phyloP scores from a whole-genome alignment of 2,113 vertebrate genomes.

The Corythornis cristatus region DNA sequence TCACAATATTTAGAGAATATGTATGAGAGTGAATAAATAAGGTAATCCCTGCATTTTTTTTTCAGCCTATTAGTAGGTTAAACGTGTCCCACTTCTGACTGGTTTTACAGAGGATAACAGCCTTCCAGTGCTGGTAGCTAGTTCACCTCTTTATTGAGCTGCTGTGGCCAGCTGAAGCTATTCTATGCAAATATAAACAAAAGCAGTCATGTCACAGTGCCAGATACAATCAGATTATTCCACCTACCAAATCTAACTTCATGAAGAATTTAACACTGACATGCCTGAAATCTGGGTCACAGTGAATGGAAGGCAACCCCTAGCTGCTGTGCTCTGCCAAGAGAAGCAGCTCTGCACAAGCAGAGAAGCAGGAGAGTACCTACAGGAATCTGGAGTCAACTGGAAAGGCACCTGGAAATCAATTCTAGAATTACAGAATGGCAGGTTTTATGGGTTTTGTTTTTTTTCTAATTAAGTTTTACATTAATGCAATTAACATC shows the following conservation, averaged over 20 bases:
- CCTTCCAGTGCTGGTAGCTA: background rate
- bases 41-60: background rate
- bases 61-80: background rate
- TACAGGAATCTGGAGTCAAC: background rate
- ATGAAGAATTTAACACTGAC: background rate
- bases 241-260: background rate
- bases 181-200: background rate
- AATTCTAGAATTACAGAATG: background rate
- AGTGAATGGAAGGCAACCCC: background rate
- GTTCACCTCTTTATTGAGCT: background rate
- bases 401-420: background rate
- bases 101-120: background rate
- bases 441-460: background rate
- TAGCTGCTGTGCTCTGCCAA: background rate
- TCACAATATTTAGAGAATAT: background rate
- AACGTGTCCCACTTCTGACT: background rate
- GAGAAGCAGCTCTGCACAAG: too few relatives aligned
- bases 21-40: background rate
- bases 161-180: background rate
- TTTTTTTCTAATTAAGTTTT: background rate
- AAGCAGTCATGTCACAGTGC: background rate
- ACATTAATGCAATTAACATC: background rate
- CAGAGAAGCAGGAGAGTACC: background rate
- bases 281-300: background rate
- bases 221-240: background rate